Conservation (phyloP, 2,797 vertebrate species). For the Lophotriccus pileatus region DNA sequence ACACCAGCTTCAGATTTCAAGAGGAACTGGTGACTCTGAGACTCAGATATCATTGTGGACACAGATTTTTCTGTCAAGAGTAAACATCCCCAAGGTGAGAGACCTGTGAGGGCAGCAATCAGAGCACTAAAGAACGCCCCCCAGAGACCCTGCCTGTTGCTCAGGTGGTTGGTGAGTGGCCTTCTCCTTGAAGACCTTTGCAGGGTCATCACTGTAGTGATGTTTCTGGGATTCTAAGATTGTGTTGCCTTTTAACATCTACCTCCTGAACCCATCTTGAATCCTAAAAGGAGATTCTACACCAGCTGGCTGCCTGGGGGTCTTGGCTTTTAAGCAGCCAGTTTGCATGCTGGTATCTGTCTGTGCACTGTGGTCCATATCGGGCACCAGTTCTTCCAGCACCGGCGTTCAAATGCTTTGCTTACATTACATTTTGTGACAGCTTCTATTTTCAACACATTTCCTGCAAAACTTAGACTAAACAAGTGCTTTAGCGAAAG, state of each 20-base stretch:
- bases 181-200: background rate
- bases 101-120: background rate
- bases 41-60: background rate
- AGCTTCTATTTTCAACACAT: rapidly evolving
- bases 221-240: background rate
- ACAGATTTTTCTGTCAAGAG: background rate
- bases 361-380: background rate
- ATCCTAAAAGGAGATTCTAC: background rate
- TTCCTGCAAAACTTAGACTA: background rate
- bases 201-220: background rate
- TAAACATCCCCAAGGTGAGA: background rate
- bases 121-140: background rate
- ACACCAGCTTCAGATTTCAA: background rate
- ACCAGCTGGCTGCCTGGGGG: background rate
- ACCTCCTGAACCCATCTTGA: background rate
- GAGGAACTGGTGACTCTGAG: background rate
- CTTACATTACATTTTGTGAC: background rate
- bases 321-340: background rate
- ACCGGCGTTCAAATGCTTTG: background rate
- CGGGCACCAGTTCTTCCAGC: background rate
- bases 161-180: background rate
- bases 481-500: background rate
- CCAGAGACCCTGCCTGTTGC: background rate
- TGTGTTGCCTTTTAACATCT: background rate
- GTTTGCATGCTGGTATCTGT: background rate